phyloP scores from a whole-genome alignment of 1,140 invertebrate species.

The Brachystomella parvula region DNA sequence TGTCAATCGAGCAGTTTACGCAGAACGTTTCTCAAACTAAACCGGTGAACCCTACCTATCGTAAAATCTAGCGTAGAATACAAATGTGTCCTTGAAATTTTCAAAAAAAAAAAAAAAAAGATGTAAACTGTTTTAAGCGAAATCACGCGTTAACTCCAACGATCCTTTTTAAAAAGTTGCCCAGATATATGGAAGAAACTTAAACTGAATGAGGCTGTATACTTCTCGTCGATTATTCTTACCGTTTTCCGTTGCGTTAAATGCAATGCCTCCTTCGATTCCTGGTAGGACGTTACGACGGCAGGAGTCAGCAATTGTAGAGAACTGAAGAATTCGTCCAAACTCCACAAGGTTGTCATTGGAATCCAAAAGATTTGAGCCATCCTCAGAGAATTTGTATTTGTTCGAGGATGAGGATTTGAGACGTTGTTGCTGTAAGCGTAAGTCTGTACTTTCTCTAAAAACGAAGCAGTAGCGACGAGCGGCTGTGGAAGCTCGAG shows the following conservation, averaged over 20 bases:
- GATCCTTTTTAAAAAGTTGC: no score
- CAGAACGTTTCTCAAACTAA: no score
- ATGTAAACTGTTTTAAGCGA: not conserved
- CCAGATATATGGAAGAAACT: not conserved
- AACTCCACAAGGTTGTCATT: not conserved
- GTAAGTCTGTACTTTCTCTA: conserved; percentile 42
- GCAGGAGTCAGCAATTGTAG: conserved; percentile 35
- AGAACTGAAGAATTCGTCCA: conserved; percentile 36
- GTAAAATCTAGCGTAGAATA: not conserved
- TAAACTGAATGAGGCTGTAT: not conserved
- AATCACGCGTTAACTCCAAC: no score
- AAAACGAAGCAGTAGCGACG: conserved; percentile 56
- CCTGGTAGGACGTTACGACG: conserved; percentile 31
- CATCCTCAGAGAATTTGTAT: conserved; percentile 7
- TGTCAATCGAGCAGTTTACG: no score
- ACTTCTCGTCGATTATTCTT: conserved; percentile 2
- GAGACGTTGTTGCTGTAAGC: conserved; percentile 9
- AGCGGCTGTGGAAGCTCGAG: conserved; percentile 48
- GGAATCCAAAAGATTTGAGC: not conserved
- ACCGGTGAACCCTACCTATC: not conserved
- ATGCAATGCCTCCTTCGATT: conserved; percentile 30
- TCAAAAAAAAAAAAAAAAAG: not conserved
- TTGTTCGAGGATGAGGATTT: not conserved
- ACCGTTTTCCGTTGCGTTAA: conserved; percentile 37
- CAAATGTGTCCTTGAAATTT: not conserved